phyloP scores from a whole-genome alignment of 53 echinoderm and acorn worm species.

The Echinarachnius parma region DNA sequence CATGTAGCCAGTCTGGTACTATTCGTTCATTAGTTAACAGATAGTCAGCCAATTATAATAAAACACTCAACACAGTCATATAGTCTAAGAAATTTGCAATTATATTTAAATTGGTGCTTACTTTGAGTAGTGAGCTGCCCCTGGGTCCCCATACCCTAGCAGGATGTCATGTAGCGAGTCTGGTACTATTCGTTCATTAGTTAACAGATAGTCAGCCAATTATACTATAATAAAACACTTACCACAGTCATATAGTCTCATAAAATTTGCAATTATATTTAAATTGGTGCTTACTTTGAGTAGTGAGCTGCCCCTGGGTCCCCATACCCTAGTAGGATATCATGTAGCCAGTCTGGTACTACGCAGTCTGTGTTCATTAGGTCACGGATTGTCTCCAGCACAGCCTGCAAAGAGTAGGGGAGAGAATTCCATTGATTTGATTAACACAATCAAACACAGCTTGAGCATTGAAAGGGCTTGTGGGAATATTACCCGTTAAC shows the following conservation, averaged over 20 bases:
- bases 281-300: slow-evolving; percentile 65
- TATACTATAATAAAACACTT: no score
- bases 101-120: slow-evolving; percentile 37
- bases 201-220: no score
- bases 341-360: slow-evolving; percentile 97
- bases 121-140: slow-evolving; percentile 95
- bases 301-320: slow-evolving; percentile 97
- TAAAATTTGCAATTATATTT: no score
- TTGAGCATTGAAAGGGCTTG: no score
- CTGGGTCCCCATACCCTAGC: slow-evolving; percentile 93
- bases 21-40: slow-evolving; percentile 82
- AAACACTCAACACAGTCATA: no score
- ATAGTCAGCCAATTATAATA: no score
- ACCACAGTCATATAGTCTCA: no score
- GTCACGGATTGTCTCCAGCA: slow-evolving; percentile 91
- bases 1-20: slow-evolving; percentile 85
- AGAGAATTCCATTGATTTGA: no score
- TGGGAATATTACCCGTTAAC: no score
- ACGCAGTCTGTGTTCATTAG: slow-evolving; percentile 98
- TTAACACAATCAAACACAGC: no score
- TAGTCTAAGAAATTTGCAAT: no score
- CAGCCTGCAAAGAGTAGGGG: slow-evolving; percentile 79
- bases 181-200: slow-evolving; percentile 84
- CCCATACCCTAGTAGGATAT: slow-evolving; percentile 93
- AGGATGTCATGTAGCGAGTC: slow-evolving; percentile 98